phyloP scores from a whole-genome alignment of 2,113 vertebrate genomes.

The Mormyrus lacerda region DNA sequence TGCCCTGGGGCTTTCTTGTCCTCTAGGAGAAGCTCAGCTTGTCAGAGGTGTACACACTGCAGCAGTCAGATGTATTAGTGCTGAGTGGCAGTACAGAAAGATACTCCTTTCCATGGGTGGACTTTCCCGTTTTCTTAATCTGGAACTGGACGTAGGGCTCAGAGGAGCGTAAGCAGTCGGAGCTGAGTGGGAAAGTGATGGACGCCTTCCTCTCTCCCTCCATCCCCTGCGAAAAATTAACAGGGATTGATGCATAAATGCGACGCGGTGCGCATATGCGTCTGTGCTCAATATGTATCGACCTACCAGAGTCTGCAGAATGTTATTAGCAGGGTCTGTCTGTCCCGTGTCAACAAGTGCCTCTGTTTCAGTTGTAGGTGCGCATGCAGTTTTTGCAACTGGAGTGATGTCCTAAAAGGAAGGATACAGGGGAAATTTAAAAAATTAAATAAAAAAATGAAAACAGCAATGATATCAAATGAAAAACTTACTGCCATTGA shows the following conservation, averaged over 20 bases:
- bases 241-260: neutral
- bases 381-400: neutral
- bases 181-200: slow-evolving; percentile 42
- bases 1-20: neutral
- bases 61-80: slow-evolving; percentile 42
- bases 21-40: slow-evolving; percentile 55
- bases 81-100: slow-evolving; percentile 52
- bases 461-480: neutral
- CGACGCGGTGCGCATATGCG: neutral
- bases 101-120: slow-evolving; percentile 30
- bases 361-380: neutral
- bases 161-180: slow-evolving; percentile 53
- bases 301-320: slow-evolving; percentile 36
- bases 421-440: neutral
- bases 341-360: slow-evolving; percentile 20
- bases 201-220: slow-evolving; percentile 35
- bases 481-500: slow-evolving; percentile 6
- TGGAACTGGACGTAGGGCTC: slow-evolving; percentile 52
- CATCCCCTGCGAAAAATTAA: neutral
- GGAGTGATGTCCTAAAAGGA: slow-evolving; percentile 39
- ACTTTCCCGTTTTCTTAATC: slow-evolving; percentile 39
- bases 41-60: slow-evolving; percentile 54
- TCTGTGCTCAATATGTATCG: neutral
- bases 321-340: slow-evolving; percentile 25
- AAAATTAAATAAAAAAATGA: neutral